Percentiles rank a stretch among this genome's conserved stretches.
Conservation (phyloP, 2,113 vertebrate species). For the Seriola aureovittata region DNA sequence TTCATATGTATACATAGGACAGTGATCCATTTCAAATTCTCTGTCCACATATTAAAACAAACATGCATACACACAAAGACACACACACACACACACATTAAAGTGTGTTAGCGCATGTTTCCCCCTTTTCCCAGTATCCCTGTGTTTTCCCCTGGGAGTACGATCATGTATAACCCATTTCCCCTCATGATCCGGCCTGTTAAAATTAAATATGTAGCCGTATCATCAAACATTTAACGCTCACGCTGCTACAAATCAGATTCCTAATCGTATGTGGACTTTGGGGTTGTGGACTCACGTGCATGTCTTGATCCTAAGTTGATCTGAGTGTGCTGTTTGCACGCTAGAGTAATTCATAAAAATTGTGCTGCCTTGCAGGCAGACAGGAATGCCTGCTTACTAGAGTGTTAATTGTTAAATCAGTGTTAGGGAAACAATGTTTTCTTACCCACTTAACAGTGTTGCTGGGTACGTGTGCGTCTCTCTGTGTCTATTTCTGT, state of each 20-base stretch:
- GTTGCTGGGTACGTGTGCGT: constrained; percentile 26
- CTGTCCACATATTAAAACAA: constrained; percentile 15
- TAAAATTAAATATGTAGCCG: constrained; percentile 72
- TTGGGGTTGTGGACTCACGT: constrained; percentile 44
- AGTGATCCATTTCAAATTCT: constrained; percentile 4
- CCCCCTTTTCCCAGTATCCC: constrained; percentile 26
- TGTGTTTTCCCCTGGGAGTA: constrained; percentile 49
- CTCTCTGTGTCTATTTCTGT: constrained; percentile 60
- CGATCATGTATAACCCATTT: constrained; percentile 72
- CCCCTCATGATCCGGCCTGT: constrained; percentile 61
- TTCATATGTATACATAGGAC: neutral
- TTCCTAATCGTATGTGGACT: constrained; percentile 51
- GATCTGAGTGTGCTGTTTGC: constrained; percentile 51
- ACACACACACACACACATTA: neutral
- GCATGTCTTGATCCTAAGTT: constrained; percentile 60
- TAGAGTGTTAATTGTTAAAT: constrained; percentile 62
- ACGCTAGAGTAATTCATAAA: constrained; percentile 56
- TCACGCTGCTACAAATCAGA: constrained; percentile 62
- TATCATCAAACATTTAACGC: constrained; percentile 77
- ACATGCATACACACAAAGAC: neutral
- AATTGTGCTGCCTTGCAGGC: constrained; percentile 33
- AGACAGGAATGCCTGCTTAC: constrained; percentile 9
- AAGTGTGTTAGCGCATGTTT: constrained; percentile 42
- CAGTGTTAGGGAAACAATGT: constrained; percentile 41
- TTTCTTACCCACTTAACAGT: constrained; percentile 37